A percentile compares a stretch with the other conserved stretches of the same genome.
These are phyloP conservation scores for Periophthalmus magnuspinnatus DNA, from an alignment of 2,797 vertebrate genomes.

Conservation along the genomic window DNA sequence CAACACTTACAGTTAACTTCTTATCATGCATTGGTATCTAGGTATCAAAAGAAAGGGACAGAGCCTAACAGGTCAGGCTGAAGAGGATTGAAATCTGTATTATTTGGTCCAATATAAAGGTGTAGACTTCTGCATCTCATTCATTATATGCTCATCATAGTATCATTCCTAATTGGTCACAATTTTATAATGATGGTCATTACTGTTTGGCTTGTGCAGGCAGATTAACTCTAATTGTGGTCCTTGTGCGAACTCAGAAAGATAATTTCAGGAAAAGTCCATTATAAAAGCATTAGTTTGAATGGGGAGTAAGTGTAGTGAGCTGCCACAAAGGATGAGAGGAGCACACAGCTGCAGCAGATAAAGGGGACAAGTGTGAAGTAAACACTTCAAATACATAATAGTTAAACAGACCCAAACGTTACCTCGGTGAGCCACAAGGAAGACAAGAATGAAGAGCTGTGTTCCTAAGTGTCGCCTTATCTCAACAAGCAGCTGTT, in stretches of 20 bases:
- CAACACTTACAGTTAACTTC: not conserved
- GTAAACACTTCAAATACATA: conserved; percentile 42
- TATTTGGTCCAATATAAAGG: not conserved
- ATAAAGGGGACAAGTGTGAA: conserved; percentile 26
- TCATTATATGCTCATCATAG: not conserved
- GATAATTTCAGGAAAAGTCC: conserved; percentile 33
- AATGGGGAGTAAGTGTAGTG: conserved; percentile 27
- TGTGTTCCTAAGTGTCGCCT: conserved; percentile 11
- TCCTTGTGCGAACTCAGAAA: conserved; percentile 21
- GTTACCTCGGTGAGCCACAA: conserved; percentile 2
- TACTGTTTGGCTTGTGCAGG: not conserved
- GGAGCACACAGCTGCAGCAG: conserved; percentile 21
- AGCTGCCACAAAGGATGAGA: conserved; percentile 29
- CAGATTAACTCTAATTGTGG: conserved; percentile 23
- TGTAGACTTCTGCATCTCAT: not conserved
- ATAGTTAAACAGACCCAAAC: conserved; percentile 23
- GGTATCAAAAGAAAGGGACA: not conserved
- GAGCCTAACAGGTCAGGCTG: not conserved
- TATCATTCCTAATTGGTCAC: not conserved
- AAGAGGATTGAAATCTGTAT: not conserved
- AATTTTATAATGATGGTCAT: not conserved
- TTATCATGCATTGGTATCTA: not conserved
- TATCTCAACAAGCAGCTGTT: conserved; percentile 30
- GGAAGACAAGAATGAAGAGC: conserved; percentile 11
- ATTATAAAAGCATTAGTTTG: conserved; percentile 58